Conservation (phyloP, 2,113 vertebrate genomes). For the Siniperca chuatsi region DNA sequence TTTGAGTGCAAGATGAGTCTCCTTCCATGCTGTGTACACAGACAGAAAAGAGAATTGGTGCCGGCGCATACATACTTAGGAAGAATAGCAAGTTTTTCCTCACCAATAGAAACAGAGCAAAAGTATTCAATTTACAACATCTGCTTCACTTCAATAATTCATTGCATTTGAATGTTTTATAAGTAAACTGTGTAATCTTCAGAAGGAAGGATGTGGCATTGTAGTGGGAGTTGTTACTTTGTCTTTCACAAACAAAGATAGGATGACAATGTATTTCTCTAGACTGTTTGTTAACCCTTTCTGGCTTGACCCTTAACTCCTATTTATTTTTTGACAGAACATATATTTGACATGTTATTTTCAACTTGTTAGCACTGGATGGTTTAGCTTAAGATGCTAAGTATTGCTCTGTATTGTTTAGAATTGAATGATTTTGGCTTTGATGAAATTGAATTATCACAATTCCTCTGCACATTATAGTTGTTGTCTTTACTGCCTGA, state of each 20-base stretch:
- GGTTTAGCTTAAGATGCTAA: slow-evolving; percentile 31
- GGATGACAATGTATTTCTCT: slow-evolving; percentile 42
- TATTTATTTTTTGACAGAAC: neutral
- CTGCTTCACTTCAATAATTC: slow-evolving; percentile 92
- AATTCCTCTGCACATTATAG: slow-evolving; percentile 53
- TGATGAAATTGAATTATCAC: slow-evolving; percentile 52
- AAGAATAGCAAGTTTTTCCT: slow-evolving; percentile 88
- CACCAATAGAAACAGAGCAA: slow-evolving; percentile 82
- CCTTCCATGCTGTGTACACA: slow-evolving; percentile 92
- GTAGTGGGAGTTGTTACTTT: slow-evolving; percentile 54
- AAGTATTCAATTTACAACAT: slow-evolving; percentile 89
- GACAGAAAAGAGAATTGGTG: slow-evolving; percentile 86
- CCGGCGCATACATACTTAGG: slow-evolving; percentile 78
- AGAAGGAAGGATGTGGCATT: slow-evolving; percentile 56
- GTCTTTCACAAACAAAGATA: slow-evolving; percentile 65
- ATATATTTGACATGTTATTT: neutral
- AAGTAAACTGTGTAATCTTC: slow-evolving; percentile 85
- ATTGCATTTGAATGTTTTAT: slow-evolving; percentile 92
- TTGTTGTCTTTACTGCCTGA: slow-evolving; percentile 67
- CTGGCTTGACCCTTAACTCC: slow-evolving; percentile 26
- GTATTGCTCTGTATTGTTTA: slow-evolving; percentile 21
- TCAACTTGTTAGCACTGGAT: slow-evolving; percentile 32
- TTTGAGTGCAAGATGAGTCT: slow-evolving; percentile 94
- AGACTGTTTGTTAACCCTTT: slow-evolving; percentile 67
- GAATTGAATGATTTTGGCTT: slow-evolving; percentile 39